Evolutionary conservation across 2,113 vertebrate genomes (phyloP).

Genomic region (Rhegmatorhina hoffmannsi): DNA sequence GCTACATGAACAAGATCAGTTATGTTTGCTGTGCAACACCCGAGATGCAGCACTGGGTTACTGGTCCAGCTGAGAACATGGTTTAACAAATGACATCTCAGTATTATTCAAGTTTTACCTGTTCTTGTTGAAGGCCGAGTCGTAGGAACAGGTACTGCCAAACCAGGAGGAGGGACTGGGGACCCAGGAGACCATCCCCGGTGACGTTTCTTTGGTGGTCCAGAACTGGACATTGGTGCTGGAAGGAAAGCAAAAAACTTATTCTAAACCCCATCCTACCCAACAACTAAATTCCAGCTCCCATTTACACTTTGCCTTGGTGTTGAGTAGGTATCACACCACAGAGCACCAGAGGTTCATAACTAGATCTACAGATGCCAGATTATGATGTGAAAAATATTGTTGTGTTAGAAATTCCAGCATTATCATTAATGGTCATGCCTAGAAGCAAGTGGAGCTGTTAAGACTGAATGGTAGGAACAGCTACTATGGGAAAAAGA

Average conservation of each 20-base stretch:
- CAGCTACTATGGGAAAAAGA: background rate
- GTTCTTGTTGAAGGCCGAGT: constrained; percentile 83
- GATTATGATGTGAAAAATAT: background rate
- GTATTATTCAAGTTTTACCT: constrained; percentile 63
- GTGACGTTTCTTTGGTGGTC: constrained; percentile 97
- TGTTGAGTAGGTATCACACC: background rate
- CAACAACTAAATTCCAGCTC: background rate
- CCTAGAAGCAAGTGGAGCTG: background rate
- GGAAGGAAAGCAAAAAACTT: constrained; percentile 8
- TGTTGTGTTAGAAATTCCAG: background rate
- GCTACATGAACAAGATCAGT: background rate
- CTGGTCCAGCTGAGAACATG: background rate
- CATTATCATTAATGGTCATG: background rate
- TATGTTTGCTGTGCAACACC: background rate
- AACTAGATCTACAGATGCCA: background rate
- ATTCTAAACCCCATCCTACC: background rate
- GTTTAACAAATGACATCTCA: background rate
- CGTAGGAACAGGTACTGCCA: constrained; percentile 84
- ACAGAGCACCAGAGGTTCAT: background rate
- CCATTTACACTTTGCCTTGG: background rate
- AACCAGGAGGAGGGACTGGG: constrained; percentile 78
- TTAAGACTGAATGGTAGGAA: background rate
- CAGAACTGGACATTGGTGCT: constrained; percentile 86
- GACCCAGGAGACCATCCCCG: constrained; percentile 92
- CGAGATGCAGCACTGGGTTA: background rate